Percentiles rank a stretch among this genome's conserved stretches.
These are phyloP conservation scores for Xanthia togata DNA, from an alignment of 2,888 invertebrate genomes.

Conservation along the genomic window DNA sequence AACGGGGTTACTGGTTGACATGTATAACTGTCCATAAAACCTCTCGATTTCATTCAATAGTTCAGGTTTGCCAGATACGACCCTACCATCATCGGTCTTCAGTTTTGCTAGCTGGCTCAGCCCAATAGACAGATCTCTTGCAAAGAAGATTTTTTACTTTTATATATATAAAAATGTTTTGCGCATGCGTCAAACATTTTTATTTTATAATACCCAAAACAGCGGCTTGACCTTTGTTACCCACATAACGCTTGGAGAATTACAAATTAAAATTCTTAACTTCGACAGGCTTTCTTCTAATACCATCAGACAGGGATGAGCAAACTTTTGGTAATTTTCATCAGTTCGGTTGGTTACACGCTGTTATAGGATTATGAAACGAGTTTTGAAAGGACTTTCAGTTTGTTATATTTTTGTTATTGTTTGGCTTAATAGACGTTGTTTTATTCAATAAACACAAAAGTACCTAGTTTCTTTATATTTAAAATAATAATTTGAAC, in stretches of 20 bases:
- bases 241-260: conserved; percentile 42
- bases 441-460: background rate
- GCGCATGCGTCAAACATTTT: conserved; percentile 12
- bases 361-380: conserved; percentile 4
- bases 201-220: background rate
- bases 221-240: background rate
- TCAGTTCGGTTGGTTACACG: background rate
- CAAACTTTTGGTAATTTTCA: conserved; percentile 26
- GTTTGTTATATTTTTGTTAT: conserved; percentile 3
- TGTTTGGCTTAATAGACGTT: background rate
- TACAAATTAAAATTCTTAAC: conserved; percentile 47
- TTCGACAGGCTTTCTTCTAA: conserved; percentile 29
- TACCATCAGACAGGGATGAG: conserved; percentile 14
- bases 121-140: no score
- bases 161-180: no score
- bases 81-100: no score
- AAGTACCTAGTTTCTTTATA: conserved; percentile 7
- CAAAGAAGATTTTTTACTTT: no score
- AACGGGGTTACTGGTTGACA: no score
- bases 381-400: background rate
- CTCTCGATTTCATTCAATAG: no score
- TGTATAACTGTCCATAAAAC: no score
- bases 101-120: no score
- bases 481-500: background rate
- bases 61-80: no score